Conservation (phyloP, 1,140 invertebrate genomes). For the Drosophila parvula region DNA sequence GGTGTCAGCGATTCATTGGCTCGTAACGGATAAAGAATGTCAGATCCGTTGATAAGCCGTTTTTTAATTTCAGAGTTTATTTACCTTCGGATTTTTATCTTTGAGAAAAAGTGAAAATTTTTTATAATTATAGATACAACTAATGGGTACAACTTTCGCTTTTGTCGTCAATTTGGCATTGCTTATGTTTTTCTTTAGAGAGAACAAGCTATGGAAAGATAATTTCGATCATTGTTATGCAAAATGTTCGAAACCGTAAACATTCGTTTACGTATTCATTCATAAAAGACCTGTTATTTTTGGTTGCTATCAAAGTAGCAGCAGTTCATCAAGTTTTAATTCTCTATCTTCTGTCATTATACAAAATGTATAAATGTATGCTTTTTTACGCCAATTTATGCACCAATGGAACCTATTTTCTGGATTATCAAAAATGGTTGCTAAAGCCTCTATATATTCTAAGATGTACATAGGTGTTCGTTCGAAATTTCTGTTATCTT, state of each 20-base stretch:
- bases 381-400: neutral
- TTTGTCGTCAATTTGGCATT: conserved; percentile 44
- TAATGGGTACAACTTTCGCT: conserved; percentile 61
- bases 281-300: conserved; percentile 45
- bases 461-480: too few relatives aligned
- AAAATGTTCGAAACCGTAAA: conserved; percentile 34
- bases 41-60: conserved; percentile 6
- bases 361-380: neutral
- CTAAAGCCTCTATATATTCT: too few relatives aligned
- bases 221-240: conserved; percentile 45
- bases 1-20: conserved; percentile 3
- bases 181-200: conserved; percentile 31
- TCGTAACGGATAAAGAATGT: conserved; percentile 19
- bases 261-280: conserved; percentile 32
- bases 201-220: conserved; percentile 37
- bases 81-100: conserved; percentile 17
- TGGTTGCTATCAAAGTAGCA: neutral
- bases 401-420: too few relatives aligned
- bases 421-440: too few relatives aligned
- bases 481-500: too few relatives aligned
- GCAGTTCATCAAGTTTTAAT: neutral
- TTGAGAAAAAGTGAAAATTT: conserved; percentile 50
- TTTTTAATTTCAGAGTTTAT: conserved; percentile 28
- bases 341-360: conserved; percentile 2
- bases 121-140: conserved; percentile 45